Evolutionary conservation across 2,797 vertebrate genomes (phyloP), one percentile per base, ranked within the genome.

Genomic region (Sebastes itinus): DNA sequence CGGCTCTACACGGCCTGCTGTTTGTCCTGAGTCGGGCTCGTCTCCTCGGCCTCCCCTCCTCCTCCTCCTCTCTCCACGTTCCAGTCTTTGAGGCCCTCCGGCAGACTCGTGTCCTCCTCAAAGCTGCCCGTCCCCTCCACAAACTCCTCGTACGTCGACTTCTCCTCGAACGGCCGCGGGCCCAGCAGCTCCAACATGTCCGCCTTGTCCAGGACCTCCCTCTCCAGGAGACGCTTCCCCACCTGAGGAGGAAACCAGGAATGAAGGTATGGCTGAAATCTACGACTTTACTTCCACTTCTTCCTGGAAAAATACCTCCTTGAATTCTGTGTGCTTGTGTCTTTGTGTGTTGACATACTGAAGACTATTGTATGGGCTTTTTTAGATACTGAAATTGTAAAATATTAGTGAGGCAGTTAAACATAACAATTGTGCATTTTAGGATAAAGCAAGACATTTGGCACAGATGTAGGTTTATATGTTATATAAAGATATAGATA

Each of bases 101-200:
- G 96, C 55, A 97, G 92, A 32, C 92, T 93, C 0, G 90, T 96
- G 90, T 97, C 96, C 90, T 97, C 97, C 80, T 97, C 96, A 4
- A 96, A 95, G 89, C 96, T 94, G 1, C 96, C 95, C 0, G 95
- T 96, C 1, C 96, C 96, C 74, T 97, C 96, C 49, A 97, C 96
- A 74, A 96, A 96, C 20, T 97, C 96, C 92, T 97, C 95, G 7
- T 96, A 96, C 0, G 96, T 95, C 0, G 96, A 95, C 86, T 95
- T 96, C 92, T 96, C 96, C 3, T 88, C 60, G 3, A 97, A 97
- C 0, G 96, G 96, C 60, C 95, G 83, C 0, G 95, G 91, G 0
- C 96, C 96, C 23, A 97, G 90, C 42, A 97, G 90, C 83, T 96
- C 95, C 62, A 96, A 8, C 96, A 96, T 94, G 91, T 97, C 96